Percentiles rank a stretch among this genome's conserved stretches.
phyloP scores from a whole-genome alignment of 2,888 invertebrate species.

The Drosophila neutralis region DNA sequence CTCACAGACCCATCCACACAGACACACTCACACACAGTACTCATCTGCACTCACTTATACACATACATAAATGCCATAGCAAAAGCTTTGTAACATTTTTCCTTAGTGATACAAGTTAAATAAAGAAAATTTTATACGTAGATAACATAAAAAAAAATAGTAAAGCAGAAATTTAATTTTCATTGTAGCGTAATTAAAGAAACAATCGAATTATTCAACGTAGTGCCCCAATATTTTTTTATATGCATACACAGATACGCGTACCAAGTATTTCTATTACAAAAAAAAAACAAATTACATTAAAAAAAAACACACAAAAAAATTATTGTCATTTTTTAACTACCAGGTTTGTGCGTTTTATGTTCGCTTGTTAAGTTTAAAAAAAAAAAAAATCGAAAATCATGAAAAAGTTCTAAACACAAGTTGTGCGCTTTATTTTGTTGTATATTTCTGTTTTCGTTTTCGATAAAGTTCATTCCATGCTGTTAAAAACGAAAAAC shows the following conservation, averaged over 20 bases:
- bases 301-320: constrained; percentile 26
- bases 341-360: constrained; percentile 43
- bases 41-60: constrained; percentile 20
- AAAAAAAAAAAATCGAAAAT: constrained; percentile 31
- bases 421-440: constrained; percentile 51
- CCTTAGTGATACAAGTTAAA: constrained; percentile 58
- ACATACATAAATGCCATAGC: constrained; percentile 71
- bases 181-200: constrained; percentile 67
- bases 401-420: constrained; percentile 26
- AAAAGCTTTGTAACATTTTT: constrained; percentile 79
- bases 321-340: constrained; percentile 52
- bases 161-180: constrained; percentile 56
- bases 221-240: constrained; percentile 54
- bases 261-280: constrained; percentile 72
- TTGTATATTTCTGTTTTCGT: constrained; percentile 51
- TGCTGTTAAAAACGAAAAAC: constrained; percentile 59
- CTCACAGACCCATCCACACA: too few species aligned
- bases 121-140: constrained; percentile 67
- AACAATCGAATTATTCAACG: constrained; percentile 59
- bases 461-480: constrained; percentile 73
- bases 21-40: constrained; percentile 9
- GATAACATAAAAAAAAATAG: constrained; percentile 46
- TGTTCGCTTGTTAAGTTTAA: constrained; percentile 75
- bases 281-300: constrained; percentile 39
- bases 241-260: constrained; percentile 55